phyloP scores from a whole-genome alignment of 2,113 vertebrate genomes.

The Onychostruthus taczanowskii region DNA sequence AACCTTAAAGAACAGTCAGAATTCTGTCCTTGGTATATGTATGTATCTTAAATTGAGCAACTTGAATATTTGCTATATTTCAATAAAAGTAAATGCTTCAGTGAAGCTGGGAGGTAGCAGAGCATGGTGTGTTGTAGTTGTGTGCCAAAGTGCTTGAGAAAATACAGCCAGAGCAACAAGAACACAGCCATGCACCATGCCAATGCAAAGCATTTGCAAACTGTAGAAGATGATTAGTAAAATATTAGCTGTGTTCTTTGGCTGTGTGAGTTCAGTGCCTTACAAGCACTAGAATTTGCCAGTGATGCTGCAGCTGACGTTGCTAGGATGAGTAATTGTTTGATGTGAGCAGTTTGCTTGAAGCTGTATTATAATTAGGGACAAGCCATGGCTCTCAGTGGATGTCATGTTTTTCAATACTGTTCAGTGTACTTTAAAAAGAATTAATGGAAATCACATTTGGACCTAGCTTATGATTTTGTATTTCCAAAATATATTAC shows the following conservation, averaged over 20 bases:
- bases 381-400: background rate
- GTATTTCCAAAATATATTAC: background rate
- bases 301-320: background rate
- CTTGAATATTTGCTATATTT: background rate
- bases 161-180: background rate
- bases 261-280: background rate
- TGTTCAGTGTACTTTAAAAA: background rate
- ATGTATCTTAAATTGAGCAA: slow-evolving; percentile 70
- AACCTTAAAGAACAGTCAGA: slow-evolving; percentile 93
- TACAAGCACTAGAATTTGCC: background rate
- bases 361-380: background rate
- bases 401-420: background rate
- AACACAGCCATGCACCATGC: background rate
- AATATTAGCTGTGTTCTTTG: background rate
- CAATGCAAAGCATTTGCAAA: background rate
- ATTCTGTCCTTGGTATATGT: slow-evolving; percentile 96
- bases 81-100: background rate
- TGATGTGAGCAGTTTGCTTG: background rate
- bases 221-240: background rate
- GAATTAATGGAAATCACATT: background rate
- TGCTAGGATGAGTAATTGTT: background rate
- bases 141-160: background rate
- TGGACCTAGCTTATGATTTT: background rate
- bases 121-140: background rate
- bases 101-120: background rate